Evolutionary conservation across 2,113 vertebrate species (phyloP).

Genomic region (Pungitius pungitius): DNA sequence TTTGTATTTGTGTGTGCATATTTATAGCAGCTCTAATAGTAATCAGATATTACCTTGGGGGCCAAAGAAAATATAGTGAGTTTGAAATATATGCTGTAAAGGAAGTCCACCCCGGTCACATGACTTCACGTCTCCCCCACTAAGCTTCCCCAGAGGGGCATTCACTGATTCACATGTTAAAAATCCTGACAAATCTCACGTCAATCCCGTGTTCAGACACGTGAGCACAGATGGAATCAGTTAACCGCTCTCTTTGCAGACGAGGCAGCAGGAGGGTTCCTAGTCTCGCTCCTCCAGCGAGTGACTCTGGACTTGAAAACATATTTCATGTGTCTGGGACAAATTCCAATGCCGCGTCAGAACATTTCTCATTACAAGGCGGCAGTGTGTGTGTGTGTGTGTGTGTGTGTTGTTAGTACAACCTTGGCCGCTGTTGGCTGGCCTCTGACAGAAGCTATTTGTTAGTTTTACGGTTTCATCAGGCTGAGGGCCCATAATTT

Average conservation of each 20-base stretch:
- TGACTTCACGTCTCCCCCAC: no score
- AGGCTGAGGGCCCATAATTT: constrained; percentile 51
- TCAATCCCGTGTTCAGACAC: not conserved
- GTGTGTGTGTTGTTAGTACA: constrained; percentile 42
- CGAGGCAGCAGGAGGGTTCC: not conserved
- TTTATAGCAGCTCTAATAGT: no score
- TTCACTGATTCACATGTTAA: no score
- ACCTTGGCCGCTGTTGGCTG: constrained; percentile 44
- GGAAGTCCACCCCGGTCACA: no score
- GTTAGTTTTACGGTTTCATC: constrained; percentile 68
- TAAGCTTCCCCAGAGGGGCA: no score
- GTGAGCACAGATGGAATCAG: no score
- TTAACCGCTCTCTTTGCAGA: no score
- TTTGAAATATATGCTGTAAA: no score
- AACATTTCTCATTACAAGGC: constrained; percentile 65
- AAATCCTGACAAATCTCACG: no score
- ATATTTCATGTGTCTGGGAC: constrained; percentile 53
- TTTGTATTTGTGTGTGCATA: no score
- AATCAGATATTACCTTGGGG: no score
- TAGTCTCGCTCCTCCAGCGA: constrained; percentile 20
- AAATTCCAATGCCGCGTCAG: constrained; percentile 55
- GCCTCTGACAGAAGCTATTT: constrained; percentile 61
- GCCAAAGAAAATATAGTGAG: no score
- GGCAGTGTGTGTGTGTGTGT: constrained; percentile 18
- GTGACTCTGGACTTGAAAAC: constrained; percentile 43